phyloP scores from a whole-genome alignment of 2,888 invertebrate genomes.

The Epistrophe eligans region DNA sequence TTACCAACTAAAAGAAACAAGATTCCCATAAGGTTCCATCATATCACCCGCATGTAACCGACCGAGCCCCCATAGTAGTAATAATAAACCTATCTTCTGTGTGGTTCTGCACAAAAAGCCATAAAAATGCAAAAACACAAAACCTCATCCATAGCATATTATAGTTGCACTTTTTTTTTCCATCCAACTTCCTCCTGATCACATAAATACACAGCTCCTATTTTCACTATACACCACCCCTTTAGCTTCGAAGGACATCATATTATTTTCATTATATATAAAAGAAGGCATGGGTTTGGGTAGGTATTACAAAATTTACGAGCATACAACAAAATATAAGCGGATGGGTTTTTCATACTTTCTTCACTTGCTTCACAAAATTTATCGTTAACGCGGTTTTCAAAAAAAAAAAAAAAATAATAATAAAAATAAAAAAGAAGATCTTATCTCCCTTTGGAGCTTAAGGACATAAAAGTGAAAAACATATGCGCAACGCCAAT shows the following conservation, averaged over 20 bases:
- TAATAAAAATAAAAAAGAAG: slow-evolving; percentile 2
- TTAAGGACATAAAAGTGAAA: slow-evolving; percentile 40
- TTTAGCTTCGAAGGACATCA: slow-evolving; percentile 20
- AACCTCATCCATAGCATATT: slow-evolving; percentile 61
- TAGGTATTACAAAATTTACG: slow-evolving; percentile 58
- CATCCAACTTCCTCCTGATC: neutral
- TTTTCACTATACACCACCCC: neutral
- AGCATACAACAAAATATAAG: slow-evolving; percentile 40
- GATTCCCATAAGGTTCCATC: slow-evolving; percentile 21
- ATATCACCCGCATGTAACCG: neutral
- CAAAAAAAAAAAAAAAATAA: slow-evolving; percentile 8
- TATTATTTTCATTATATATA: slow-evolving; percentile 10
- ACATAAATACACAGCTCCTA: neutral
- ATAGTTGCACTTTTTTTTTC: slow-evolving; percentile 52
- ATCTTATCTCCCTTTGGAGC: slow-evolving; percentile 35
- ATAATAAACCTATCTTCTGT: slow-evolving; percentile 57
- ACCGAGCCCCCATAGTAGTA: neutral
- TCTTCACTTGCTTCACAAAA: slow-evolving; percentile 33
- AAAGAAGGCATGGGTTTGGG: neutral
- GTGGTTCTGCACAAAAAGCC: slow-evolving; percentile 43
- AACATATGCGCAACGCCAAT: slow-evolving; percentile 29
- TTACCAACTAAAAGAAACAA: neutral
- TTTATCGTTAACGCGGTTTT: slow-evolving; percentile 63
- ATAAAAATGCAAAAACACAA: slow-evolving; percentile 71
- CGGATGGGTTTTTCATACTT: slow-evolving; percentile 53